Evolutionary conservation across 1,140 invertebrate species (phyloP), one percentile per base, ranked within the genome.

Genomic region (Papilio helenus): DNA sequence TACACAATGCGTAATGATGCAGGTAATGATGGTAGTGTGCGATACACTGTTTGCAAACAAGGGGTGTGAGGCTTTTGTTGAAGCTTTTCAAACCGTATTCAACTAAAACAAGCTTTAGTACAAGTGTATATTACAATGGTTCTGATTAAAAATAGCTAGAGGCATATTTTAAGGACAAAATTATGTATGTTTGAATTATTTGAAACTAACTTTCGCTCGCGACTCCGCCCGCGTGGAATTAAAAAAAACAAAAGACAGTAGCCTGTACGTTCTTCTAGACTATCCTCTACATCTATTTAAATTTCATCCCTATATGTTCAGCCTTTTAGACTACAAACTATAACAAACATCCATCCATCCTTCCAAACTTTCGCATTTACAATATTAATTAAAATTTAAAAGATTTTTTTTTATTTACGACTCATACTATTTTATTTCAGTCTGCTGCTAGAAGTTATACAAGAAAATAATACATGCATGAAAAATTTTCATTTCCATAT

Each of bases 1-100:
- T 68, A 55, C 26, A 29, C 61, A 68, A 29, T 68, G 61, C 61
- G 61, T 68, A 68, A 68, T 68, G 61, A 68, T 68, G 61, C 29
- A 34, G 61, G 61, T 68, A 29, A 68, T 68, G 26, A 68, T 16
- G 23, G 34, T 68, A 12, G 26, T 34, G 12, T 68, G 61, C 61
- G 12, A 68, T 68, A 68, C 8, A 23, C 61, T 34, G 61, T 68
- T 68, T 29, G 14, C 26, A 68, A 68, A 68, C 61, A 68, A 68
- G 61, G 61, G 61, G 61, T 68, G 61, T 68, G 61, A 68, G 18
- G 61, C 12, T 16, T 68, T 68, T 68, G 61, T 68, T 68, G 26
- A 34, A 68, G 61, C 23, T 68, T 68, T 29, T 29, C 10, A 68
- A 18, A 68, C 23, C 23, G 1, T 16, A 12, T 68, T 29, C 61